Evolutionary conservation across 2,113 vertebrate species (phyloP), one percentile per base, ranked within the genome.

Genomic region (Machaerirhynchus nigripectus): DNA sequence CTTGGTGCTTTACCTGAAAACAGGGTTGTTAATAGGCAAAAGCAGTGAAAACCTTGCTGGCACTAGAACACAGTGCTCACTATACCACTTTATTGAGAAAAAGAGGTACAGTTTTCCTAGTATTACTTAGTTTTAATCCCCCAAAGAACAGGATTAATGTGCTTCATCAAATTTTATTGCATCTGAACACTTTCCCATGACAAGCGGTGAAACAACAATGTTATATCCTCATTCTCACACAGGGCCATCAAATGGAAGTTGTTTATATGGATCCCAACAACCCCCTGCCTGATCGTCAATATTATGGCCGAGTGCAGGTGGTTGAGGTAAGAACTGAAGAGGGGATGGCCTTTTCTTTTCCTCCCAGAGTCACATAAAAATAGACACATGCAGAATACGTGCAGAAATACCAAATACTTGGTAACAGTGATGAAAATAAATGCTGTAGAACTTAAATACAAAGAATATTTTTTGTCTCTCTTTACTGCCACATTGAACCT

Each of bases 261-360:
- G 85, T 98, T 89, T 98, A 99, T 44, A 60, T 97, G 94, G 98
- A 98, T 69, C 81, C 98, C 17, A 97, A 97, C 75, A 96, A 91
- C 39, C 99, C 99, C 7, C 87, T 97, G 68, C 99, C 99, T 59
- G 99, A 99, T 95, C 97, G 97, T 84, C 96, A 99, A 3, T 97
- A 99, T 93, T 97, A 99, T 7, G 98, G 98, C 35, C 97, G 97
- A 53, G 98, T 99, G 63, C 98, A 98, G 86, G 90, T 99, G 22
- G 39, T 99, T n/a, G 99, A 99, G 99, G 99, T 99, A 98, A 97
- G 97, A 61, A 57, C 13, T 33, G 13, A 31, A 19, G 13, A 20
- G 8, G 16, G 42, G 44, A 33, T 37, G 18, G 4, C 37, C 33
- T 79, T 84, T 27, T 24, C 20, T 59, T 89, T 40, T 81, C 31